Evolutionary conservation across 1,140 invertebrate genomes (phyloP).

Genomic region (Copidosoma floridanum): DNA sequence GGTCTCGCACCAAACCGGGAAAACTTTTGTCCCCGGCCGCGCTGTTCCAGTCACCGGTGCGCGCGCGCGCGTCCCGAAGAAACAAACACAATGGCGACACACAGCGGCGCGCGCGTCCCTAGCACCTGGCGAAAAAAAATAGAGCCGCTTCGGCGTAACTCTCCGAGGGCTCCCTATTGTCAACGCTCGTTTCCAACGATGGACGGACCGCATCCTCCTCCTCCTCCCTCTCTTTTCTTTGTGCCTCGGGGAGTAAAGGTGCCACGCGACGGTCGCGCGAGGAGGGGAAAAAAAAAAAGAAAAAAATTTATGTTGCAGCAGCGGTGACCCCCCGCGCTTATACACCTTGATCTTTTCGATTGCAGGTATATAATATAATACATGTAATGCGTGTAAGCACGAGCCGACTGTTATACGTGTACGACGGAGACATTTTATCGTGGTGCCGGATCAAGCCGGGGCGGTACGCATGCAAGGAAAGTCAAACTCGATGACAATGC

Average conservation of each 20-base stretch:
- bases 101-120: constrained; percentile 22
- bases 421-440: no score
- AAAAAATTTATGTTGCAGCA: no score
- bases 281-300: background rate
- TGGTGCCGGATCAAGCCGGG: no score
- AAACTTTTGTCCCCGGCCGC: constrained; percentile 20
- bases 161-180: constrained; percentile 14
- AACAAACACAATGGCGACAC: constrained; percentile 18
- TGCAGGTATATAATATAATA: constrained; percentile 9
- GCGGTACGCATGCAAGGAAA: no score
- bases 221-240: no score
- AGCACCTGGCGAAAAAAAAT: constrained; percentile 30
- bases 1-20: no score
- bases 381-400: background rate
- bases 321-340: background rate
- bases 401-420: no score
- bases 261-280: constrained; percentile 23
- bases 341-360: constrained; percentile 7
- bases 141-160: no score
- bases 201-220: no score
- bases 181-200: constrained; percentile 12
- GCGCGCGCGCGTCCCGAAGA: constrained; percentile 5
- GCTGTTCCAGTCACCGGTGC: no score
- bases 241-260: constrained; percentile 3
- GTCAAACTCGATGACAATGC: constrained; percentile 5